Evolutionary conservation across 2,113 vertebrate species (phyloP).

Genomic region (Gallinago undulata): DNA sequence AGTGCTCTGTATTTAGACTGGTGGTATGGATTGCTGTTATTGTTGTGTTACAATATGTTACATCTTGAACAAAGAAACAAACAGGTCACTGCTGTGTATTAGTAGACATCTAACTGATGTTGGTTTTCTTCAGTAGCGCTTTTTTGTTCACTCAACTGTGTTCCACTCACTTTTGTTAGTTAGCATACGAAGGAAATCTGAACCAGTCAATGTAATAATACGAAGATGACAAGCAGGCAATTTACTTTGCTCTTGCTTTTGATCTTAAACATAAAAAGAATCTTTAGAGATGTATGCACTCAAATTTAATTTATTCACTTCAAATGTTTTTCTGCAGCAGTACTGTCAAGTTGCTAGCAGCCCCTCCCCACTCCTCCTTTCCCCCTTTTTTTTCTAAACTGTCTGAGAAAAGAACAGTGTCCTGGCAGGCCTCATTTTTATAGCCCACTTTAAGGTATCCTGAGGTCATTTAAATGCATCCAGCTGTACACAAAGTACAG

Average conservation of each 20-base stretch:
- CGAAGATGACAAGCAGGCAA: conserved; percentile 40
- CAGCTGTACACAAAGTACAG: neutral
- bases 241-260: conserved; percentile 58
- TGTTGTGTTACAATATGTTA: neutral
- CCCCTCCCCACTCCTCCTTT: fast-evolving
- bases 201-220: conserved; percentile 8
- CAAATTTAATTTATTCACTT: conserved; percentile 33
- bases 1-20: neutral
- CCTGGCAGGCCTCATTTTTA: neutral
- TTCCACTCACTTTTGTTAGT: neutral
- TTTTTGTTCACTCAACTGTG: neutral
- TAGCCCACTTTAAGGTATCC: neutral
- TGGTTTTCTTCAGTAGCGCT: neutral
- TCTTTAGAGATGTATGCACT: neutral
- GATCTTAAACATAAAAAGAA: conserved; percentile 53
- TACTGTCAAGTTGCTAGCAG: neutral
- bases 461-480: neutral
- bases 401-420: neutral
- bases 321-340: conserved; percentile 26
- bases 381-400: neutral
- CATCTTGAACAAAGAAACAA: neutral
- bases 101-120: neutral
- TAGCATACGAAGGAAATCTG: neutral
- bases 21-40: neutral
- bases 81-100: neutral